Evolutionary conservation across 2,888 invertebrate species (phyloP).

Genomic region (Gryllus longicercus): DNA sequence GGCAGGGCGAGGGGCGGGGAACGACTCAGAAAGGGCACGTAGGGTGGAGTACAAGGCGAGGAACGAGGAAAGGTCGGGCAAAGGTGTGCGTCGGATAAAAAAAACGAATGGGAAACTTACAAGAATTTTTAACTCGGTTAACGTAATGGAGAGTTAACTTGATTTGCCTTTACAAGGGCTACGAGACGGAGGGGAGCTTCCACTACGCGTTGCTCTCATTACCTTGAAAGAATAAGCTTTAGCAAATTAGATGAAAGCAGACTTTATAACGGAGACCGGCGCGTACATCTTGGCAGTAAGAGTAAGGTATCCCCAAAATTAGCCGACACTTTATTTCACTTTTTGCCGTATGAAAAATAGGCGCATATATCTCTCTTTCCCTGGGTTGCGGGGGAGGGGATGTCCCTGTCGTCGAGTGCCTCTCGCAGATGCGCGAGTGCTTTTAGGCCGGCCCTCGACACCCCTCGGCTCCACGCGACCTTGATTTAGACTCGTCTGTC

Average conservation of each 20-base stretch:
- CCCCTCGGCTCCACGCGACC: not conserved
- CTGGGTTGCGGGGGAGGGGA: not conserved
- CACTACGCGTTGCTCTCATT: not conserved
- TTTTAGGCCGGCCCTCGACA: not conserved
- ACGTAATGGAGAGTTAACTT: slow-evolving; percentile 34
- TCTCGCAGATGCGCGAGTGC: slow-evolving; percentile 1
- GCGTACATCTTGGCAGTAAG: slow-evolving; percentile 10
- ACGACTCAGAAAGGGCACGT: slow-evolving; percentile 21
- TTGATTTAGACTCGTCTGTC: not conserved
- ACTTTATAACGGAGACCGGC: not conserved
- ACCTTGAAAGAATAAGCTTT: slow-evolving; percentile 7
- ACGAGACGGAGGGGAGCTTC: not conserved
- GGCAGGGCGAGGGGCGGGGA: not conserved
- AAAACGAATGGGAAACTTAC: slow-evolving; percentile 25
- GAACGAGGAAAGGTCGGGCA: slow-evolving; percentile 19
- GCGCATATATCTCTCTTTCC: not conserved
- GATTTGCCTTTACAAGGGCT: slow-evolving; percentile 30
- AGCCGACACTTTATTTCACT: slow-evolving; percentile 7
- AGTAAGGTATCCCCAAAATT: slow-evolving; percentile 8
- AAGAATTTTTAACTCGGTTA: slow-evolving; percentile 29
- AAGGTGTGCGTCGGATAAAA: slow-evolving; percentile 24
- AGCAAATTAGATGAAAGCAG: slow-evolving; percentile 11
- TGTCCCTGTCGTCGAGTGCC: not conserved
- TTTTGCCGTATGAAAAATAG: slow-evolving; percentile 17
- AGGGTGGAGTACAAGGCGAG: not conserved